Evolutionary conservation across 2,113 vertebrate species (phyloP), one percentile per base, ranked within the genome.

Genomic region (Neopipo cinnamomea): DNA sequence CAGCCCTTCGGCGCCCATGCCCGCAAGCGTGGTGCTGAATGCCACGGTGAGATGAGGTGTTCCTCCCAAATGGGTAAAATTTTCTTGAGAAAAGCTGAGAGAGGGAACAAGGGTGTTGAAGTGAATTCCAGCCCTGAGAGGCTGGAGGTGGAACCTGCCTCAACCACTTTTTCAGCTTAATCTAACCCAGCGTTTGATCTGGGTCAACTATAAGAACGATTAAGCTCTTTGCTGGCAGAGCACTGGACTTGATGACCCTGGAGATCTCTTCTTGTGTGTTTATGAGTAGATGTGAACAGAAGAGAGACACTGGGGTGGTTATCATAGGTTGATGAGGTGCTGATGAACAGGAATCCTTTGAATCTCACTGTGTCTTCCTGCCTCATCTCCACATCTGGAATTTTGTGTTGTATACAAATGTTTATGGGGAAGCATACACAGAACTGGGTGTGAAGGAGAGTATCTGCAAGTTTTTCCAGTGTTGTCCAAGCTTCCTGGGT

Each of bases 1-100:
- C 0, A 0, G 78, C 85, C 59, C 28, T 49, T 1, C 0, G 14
- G 61, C 0, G 0, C 68, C 71, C 1, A 0, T 70, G 62, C 62
- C 83, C 0, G 2, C 1, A 3, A 81, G 72, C 2, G 0, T 0
- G 0, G 15, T 23, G 35, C 56, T 0, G 0, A 74, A 8, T 5
- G 0, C 74, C 2, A 1, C 0, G 0, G 55, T 23, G 52, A 37
- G n/a, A 70, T 63, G 46, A 41, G 7, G 19, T 42, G 37, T 13
- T 85, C 41, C 31, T 91, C 49, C 50, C 20, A 61, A 49, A 56
- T 17, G 17, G 44, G 56, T 9, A 52, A 83, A 22, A 59, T 66
- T 56, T 59, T 55, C 25, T 55, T 74, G 70, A 76, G 86, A 59
- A 91, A 61, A 87, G 35, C 24, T 63, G 80, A 17, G 50, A 91